Percentiles rank a stretch among this genome's conserved stretches.
phyloP scores from a whole-genome alignment of 2,113 vertebrate species.

The Erinaceus europaeus region DNA sequence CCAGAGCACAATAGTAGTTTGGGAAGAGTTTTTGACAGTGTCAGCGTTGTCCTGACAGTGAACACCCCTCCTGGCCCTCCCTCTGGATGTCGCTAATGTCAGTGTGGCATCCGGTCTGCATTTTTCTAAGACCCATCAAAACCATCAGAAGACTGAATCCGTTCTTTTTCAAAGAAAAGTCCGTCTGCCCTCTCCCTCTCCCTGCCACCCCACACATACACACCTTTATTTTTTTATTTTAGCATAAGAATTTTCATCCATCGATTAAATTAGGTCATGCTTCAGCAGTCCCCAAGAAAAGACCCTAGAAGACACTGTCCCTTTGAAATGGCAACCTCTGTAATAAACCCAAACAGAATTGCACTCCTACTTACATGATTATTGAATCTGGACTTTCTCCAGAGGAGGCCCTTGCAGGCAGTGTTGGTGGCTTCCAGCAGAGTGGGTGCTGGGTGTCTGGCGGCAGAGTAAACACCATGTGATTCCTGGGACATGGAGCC shows the following conservation, averaged over 20 bases:
- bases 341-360: constrained; percentile 56
- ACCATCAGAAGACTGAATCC: background rate
- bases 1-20: background rate
- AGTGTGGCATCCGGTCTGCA: background rate
- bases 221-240: too few species aligned
- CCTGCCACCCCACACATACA: too few species aligned
- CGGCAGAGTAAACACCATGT: constrained; percentile 64
- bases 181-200: too few species aligned
- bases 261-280: constrained; percentile 20
- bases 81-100: background rate
- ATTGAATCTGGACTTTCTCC: constrained; percentile 69
- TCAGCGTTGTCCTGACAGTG: background rate
- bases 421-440: constrained; percentile 30
- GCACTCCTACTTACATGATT: constrained; percentile 40
- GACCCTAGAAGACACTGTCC: constrained; percentile 8
- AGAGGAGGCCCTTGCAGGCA: constrained; percentile 46
- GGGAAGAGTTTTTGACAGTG: background rate
- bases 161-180: too few species aligned
- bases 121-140: background rate
- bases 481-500: constrained; percentile 70
- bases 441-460: constrained; percentile 36
- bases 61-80: fast-evolving
- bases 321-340: constrained; percentile 52
- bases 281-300: background rate
- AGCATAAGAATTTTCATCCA: too few species aligned